Evolutionary conservation across 2,888 invertebrate genomes (phyloP).

Genomic region (Teleiodes luculella): DNA sequence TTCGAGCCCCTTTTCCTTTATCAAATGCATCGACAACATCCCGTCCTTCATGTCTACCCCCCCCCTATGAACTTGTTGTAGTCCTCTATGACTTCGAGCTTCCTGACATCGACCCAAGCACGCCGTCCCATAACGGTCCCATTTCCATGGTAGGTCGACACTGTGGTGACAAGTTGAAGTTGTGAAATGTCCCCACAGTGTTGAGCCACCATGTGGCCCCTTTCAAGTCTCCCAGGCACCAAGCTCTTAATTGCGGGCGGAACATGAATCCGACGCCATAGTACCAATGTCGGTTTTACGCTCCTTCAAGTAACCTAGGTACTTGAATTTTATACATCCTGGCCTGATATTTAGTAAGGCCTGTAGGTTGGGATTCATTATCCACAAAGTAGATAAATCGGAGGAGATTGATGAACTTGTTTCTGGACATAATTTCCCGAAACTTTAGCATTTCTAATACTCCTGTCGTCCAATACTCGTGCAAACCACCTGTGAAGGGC

Average conservation of each 20-base stretch:
- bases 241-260: neutral
- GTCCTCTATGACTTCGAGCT: neutral
- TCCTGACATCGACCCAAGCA: neutral
- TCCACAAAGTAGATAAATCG: neutral
- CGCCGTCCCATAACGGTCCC: slow-evolving; percentile 1
- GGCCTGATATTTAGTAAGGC: neutral
- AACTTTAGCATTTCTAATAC: neutral
- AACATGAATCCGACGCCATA: neutral
- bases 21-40: slow-evolving; percentile 20
- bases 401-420: neutral
- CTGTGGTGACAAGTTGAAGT: neutral
- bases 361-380: neutral
- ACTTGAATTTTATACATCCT: neutral
- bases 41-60: slow-evolving; percentile 1
- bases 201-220: neutral
- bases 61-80: slow-evolving; percentile 10
- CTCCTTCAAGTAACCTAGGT: slow-evolving; percentile 19
- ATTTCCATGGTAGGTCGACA: slow-evolving; percentile 13
- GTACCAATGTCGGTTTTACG: neutral
- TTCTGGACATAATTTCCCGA: neutral
- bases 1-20: slow-evolving; percentile 19
- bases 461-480: neutral
- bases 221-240: neutral
- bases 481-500: too few species aligned
- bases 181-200: neutral